Conservation (phyloP, 2,113 vertebrate genomes). For the Elanus axillaris region DNA sequence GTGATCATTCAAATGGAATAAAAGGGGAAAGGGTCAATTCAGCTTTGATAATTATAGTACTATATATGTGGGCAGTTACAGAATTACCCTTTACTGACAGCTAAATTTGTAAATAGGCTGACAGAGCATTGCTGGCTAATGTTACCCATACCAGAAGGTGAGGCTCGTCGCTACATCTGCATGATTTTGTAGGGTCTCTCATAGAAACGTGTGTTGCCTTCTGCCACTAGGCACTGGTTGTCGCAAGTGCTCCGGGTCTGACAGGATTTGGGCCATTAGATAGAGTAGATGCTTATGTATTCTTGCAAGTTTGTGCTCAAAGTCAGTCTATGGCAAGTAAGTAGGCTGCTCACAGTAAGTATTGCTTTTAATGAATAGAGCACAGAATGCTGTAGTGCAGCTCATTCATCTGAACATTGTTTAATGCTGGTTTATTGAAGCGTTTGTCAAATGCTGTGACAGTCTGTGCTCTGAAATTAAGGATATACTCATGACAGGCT, state of each 20-base stretch:
- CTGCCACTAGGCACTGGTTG: not conserved
- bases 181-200: accelerated
- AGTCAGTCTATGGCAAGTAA: not conserved
- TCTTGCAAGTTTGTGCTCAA: not conserved
- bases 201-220: accelerated
- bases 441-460: conserved; percentile 40
- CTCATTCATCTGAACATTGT: not conserved
- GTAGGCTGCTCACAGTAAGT: not conserved
- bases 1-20: not conserved
- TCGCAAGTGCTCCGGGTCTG: accelerated
- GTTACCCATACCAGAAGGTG: not conserved
- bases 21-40: not conserved
- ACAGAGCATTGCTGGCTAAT: not conserved
- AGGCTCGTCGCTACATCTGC: accelerated
- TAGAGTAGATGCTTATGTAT: not conserved
- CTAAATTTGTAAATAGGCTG: not conserved
- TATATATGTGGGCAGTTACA: not conserved
- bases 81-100: not conserved
- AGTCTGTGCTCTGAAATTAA: conserved; percentile 13
- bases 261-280: not conserved
- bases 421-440: conserved; percentile 10
- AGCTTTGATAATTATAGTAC: not conserved
- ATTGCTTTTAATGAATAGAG: not conserved
- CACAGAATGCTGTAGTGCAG: not conserved
- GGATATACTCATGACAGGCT: not conserved